These are phyloP conservation scores for Corapipo altera DNA, from an alignment of 2,113 vertebrate species.

Conservation along the genomic window DNA sequence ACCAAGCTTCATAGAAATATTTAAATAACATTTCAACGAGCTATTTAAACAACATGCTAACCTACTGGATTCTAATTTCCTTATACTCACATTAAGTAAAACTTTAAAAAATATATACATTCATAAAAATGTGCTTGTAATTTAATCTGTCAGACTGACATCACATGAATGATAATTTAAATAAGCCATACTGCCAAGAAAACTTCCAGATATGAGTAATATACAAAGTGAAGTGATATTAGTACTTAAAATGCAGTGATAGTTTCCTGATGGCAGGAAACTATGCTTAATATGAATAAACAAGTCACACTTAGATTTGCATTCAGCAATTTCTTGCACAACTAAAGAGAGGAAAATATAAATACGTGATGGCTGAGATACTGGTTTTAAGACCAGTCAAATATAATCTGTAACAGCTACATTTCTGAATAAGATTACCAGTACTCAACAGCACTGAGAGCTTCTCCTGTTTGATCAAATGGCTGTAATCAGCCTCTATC, in stretches of 20 bases:
- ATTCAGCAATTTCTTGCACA: not conserved
- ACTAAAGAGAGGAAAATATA: not conserved
- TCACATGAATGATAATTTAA: not conserved
- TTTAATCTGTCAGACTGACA: not conserved
- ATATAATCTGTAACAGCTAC: not conserved
- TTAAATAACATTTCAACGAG: not conserved
- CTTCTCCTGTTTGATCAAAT: not conserved
- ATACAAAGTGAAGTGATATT: not conserved
- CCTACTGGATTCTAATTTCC: constrained; percentile 1
- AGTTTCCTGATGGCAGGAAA: not conserved
- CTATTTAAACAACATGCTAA: constrained; percentile 2
- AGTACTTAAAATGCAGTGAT: not conserved
- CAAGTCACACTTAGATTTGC: not conserved
- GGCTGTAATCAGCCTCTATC: not conserved
- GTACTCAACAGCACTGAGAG: not conserved
- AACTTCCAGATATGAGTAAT: constrained; percentile 2
- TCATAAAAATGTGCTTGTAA: not conserved
- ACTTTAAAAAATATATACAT: not conserved
- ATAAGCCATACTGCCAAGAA: not conserved
- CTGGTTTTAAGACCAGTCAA: not conserved
- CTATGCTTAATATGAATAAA: not conserved
- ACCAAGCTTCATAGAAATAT: not conserved
- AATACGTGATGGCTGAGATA: not conserved
- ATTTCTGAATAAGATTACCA: not conserved
- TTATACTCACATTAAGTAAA: not conserved